These are phyloP conservation scores for Meiosimyza decipiens DNA, from an alignment of 2,888 invertebrate species.

Conservation along the genomic window DNA sequence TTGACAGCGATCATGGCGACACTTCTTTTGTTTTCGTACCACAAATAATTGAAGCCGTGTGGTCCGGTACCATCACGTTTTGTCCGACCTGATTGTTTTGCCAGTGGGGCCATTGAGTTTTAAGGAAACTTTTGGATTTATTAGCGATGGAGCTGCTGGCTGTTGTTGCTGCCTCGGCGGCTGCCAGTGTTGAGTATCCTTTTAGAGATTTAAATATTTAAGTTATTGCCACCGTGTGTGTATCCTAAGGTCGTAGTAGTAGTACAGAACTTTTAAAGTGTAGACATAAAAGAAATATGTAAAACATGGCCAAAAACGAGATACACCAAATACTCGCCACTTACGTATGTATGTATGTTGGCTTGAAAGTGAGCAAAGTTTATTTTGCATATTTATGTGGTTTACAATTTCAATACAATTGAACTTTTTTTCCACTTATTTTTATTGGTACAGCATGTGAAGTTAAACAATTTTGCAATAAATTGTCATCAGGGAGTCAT, in stretches of 20 bases:
- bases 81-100: constrained; percentile 18
- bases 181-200: constrained; percentile 11
- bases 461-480: no score
- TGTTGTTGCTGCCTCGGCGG: constrained; percentile 1
- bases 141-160: constrained; percentile 9
- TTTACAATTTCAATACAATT: constrained; percentile 35
- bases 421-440: constrained; percentile 14
- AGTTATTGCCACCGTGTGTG: constrained; percentile 53
- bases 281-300: constrained; percentile 58
- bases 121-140: constrained; percentile 20
- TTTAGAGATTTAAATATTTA: constrained; percentile 49
- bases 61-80: constrained; percentile 58
- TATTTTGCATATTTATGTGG: constrained; percentile 57
- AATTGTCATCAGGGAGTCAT: no score
- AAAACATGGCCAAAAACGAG: constrained; percentile 58
- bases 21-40: constrained; percentile 49
- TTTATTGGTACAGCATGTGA: neutral
- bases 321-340: constrained; percentile 45
- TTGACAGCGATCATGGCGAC: constrained; percentile 52
- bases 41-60: constrained; percentile 63
- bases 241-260: constrained; percentile 13
- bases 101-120: neutral
- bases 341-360: constrained; percentile 40
- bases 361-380: constrained; percentile 56
- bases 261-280: constrained; percentile 51